Base-by-base conservation (phyloP, 53 echinoderm and acorn worm genomes). In the Zoroaster sp. region DNA sequence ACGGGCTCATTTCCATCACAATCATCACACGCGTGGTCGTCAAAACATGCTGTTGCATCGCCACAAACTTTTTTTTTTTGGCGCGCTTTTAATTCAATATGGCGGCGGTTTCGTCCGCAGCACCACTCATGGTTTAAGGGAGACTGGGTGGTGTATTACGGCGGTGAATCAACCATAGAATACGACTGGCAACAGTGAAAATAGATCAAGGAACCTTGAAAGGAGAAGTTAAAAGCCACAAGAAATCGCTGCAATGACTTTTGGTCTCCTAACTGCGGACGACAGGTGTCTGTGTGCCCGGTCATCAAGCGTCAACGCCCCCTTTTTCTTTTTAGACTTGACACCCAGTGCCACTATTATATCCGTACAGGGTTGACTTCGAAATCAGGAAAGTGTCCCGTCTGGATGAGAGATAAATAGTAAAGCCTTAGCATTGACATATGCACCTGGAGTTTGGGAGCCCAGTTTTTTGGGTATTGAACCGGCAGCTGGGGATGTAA, bases 1-100 rank as follows among this genome's bases (percentile, higher is more conserved):
- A 35, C 17, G 3, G 12, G 34, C 66, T 85, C 37, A 85, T 85
- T 85, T 85, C 85, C 85, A 85, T 85, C 47, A 85, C 85, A 85
- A 85, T 85, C 36, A 85, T 69, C n/a, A 71, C 85, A 85, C 85
- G 85, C 85, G 85, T 70, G 69, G 49, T 38, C 70, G 85, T 85
- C 43, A 40, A 81, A 66, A 81, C 81, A 66, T 85, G 70, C 71
- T 47, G 66, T 85, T 69, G 71, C 46, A 35, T 41, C 71, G 45
- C 40, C 47, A 12, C 35, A 21, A 85, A 85, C 70, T 85, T 85
- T 85, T 69, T 40, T 55, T 55, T 53, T 71, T 46, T 51, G 49
- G 71, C 51, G 85, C 49, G 28, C 40, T 67, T 14, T 47, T 36
- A 8, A 44, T 46, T 85, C 85, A 71, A 85, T 36, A 85, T 85